Evolutionary conservation across 1,140 invertebrate genomes (phyloP), one percentile per base, ranked within the genome.

Genomic region (Drosophila baimaii): DNA sequence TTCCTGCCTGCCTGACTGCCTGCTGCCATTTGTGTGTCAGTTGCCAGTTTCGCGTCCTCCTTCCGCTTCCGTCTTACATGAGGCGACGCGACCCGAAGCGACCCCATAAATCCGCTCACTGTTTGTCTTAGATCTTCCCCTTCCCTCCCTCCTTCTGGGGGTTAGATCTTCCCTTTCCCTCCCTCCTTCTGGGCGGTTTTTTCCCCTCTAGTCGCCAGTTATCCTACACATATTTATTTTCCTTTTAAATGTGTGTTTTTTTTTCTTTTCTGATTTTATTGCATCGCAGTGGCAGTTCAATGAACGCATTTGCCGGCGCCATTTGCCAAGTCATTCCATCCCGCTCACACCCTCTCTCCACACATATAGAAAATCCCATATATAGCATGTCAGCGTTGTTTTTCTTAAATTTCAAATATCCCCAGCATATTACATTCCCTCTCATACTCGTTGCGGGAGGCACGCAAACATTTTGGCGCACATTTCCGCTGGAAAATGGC

Each of bases 301-400:
- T 88, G 83, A 88, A 86, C 83, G 83, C 83, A 86, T 86, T 88
- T 88, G 79, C 68, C 76, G 79, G 84, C 82, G 83, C 82, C 82
- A 82, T 88, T 82, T 88, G 79, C 75, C 70, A 69, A 81, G 58
- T 65, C 63, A 44, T 35, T 2, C 43, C 31, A 31, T 61, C 19
- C 54, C 54, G 57, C 39, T 13, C 15, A 51, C 58, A 17, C 3
- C n/a, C 35, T 17, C 23, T 6, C 23, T 21, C 7, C 13, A 5
- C 4, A 15, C 19, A 13, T 27, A 8, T 2, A 17, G 10, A 35
- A 54, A 54, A 54, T 54, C 29, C 15, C 33, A 44, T 25, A 62
- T 23, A 33, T 23, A 21, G 33, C 33, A 31, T 41, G 37, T 41
- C 33, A 61, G 51, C 55, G 77, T 65, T 49, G 46, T 56, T 68